These are phyloP conservation scores for Marcusenius ussheri DNA, from an alignment of 2,113 vertebrate genomes.

Conservation along the genomic window DNA sequence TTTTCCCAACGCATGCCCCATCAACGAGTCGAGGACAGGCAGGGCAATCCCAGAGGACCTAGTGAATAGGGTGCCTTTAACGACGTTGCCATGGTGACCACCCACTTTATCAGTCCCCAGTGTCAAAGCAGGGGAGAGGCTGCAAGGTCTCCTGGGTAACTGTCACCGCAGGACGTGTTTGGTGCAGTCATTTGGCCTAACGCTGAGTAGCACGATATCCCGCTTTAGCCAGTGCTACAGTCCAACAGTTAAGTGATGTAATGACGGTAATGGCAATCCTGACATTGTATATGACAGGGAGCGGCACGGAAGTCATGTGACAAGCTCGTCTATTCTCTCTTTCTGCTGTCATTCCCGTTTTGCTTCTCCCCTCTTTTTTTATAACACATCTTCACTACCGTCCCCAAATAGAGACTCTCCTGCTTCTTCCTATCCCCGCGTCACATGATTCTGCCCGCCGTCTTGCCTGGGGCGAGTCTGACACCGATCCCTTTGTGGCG, in stretches of 20 bases:
- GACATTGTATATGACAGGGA: not conserved
- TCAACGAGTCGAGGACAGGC: not conserved
- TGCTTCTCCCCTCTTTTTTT: not conserved
- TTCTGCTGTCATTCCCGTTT: not conserved
- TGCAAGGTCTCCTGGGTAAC: not conserved
- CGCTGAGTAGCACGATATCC: not conserved
- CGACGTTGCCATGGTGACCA: not conserved
- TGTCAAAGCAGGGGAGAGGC: not conserved
- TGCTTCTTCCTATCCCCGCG: not conserved
- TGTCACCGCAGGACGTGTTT: not conserved
- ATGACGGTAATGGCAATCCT: not conserved
- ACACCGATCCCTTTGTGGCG: not conserved
- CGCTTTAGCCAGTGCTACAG: not conserved
- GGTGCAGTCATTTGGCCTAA: not conserved
- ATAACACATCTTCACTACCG: not conserved
- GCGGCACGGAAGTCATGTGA: not conserved
- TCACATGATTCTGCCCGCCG: not conserved
- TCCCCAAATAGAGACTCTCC: not conserved
- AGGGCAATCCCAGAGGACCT: not conserved
- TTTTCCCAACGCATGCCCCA: not conserved
- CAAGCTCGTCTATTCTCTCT: not conserved
- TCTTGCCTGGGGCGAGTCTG: not conserved
- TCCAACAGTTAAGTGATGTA: not conserved
- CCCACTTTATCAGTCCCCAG: not conserved
- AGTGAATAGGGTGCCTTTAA: not conserved